A percentile compares a stretch with the other conserved stretches of the same genome.
These are phyloP conservation scores for Plecturocebus donacophilus DNA, from an alignment of 2,113 vertebrate genomes.

Conservation along the genomic window DNA sequence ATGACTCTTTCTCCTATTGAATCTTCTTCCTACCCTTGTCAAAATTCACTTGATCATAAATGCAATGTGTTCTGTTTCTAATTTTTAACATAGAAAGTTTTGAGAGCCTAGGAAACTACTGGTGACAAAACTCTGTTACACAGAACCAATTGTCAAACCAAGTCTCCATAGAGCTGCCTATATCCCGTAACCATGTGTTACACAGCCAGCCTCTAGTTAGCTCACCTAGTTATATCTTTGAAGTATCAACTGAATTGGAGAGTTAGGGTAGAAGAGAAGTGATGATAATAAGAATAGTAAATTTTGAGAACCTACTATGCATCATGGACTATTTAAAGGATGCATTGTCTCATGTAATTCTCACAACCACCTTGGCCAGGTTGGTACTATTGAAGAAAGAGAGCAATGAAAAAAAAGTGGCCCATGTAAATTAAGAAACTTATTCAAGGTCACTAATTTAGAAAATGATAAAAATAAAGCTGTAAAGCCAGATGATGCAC, in stretches of 20 bases:
- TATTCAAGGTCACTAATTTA: background rate
- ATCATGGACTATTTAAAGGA: background rate
- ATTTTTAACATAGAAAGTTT: background rate
- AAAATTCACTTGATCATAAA: background rate
- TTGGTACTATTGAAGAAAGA: background rate
- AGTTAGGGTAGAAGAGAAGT: background rate
- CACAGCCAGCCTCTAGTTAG: background rate
- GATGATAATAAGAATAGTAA: background rate
- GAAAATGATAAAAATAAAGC: background rate
- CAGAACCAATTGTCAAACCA: background rate
- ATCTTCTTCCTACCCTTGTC: background rate
- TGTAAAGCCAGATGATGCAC: background rate
- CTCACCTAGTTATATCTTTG: fast-evolving
- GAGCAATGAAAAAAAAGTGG: background rate
- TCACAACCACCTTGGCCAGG: background rate
- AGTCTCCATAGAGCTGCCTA: background rate
- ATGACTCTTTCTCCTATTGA: background rate
- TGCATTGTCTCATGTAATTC: background rate
- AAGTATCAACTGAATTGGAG: background rate
- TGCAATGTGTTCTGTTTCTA: background rate
- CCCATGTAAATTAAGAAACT: background rate
- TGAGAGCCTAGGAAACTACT: background rate
- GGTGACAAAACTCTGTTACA: background rate
- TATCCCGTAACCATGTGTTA: background rate
- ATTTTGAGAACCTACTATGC: background rate